Evolutionary conservation across 2,797 vertebrate genomes (phyloP), one percentile per base, ranked within the genome.

Genomic region (Alectoris magna): DNA sequence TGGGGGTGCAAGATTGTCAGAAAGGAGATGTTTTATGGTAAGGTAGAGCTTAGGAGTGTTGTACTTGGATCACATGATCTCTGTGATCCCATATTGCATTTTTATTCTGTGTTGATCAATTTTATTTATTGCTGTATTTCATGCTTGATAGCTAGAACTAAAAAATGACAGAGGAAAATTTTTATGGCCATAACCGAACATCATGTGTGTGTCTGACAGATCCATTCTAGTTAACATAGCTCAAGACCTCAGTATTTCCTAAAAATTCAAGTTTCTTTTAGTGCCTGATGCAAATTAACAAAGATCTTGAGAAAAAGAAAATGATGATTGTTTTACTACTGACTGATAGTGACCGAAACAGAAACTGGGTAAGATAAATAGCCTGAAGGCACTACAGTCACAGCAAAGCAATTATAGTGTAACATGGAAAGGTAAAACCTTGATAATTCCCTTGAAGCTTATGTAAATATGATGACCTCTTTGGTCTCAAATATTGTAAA

Each of bases 121-220:
- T 91, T 85, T 81, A 90, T 92, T 91, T 94, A 58, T 81, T 90
- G 67, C 62, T 81, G 19, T 88, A 76, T 82, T 92, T 95, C 38
- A 48, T 73, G 26, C 90, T 77, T 93, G 64, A 84, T 91, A 93
- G 86, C 60, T 87, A 74, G 29, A 75, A 87, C 77, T 93, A 89
- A 94, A 88, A 94, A 88, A 84, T 71, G 15, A 55, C 74, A 67
- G n/a, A 49, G 27, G 29, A 4, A 67, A 63, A n/a, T 75, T 71
- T 93, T 94, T 85, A 94, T 49, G 27, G 19, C 36, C 27, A 48
- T 67, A 78, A 44, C 19, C 27, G 81, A 83, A 72, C 13, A 10
- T 76, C 23, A 27, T 56, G 36, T 68, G 29, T n/a, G 14, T 38
- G 12, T 51, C 78, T 72, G 49, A 73, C 51, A 83, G 81, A 87